phyloP scores from a whole-genome alignment of 2,888 invertebrate species.

The Apodemia duryi region DNA sequence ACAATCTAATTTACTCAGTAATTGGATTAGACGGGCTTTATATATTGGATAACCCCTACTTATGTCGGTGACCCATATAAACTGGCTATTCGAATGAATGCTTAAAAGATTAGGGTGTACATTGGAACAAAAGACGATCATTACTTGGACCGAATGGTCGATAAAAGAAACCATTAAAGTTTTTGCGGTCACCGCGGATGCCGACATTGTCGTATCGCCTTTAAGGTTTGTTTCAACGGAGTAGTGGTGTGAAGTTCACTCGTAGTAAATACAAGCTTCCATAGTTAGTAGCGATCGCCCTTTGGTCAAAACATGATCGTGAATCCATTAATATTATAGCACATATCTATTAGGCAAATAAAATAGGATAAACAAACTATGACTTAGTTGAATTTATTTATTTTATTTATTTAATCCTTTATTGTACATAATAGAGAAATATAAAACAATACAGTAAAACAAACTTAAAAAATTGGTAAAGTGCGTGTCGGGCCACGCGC shows the following conservation, averaged over 20 bases:
- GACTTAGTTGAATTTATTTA: too few species aligned
- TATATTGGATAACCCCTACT: conserved; percentile 13
- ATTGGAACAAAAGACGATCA: conserved; percentile 46
- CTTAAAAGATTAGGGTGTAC: conserved; percentile 48
- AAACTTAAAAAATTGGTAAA: too few species aligned
- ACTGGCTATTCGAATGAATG: conserved; percentile 23
- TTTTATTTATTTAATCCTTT: too few species aligned
- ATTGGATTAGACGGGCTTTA: background rate
- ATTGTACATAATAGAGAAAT: too few species aligned
- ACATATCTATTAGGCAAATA: too few species aligned
- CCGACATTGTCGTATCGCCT: conserved; percentile 45
- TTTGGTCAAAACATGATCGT: too few species aligned
- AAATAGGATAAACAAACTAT: too few species aligned
- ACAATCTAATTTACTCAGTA: conserved; percentile 7
- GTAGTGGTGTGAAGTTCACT: background rate
- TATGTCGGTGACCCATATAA: conserved; percentile 26
- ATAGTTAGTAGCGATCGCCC: background rate
- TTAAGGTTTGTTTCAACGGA: background rate
- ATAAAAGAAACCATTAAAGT: conserved; percentile 65
- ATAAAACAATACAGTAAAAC: too few species aligned
- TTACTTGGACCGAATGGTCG: conserved; percentile 53
- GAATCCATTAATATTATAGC: too few species aligned
- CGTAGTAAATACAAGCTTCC: background rate
- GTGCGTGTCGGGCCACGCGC: too few species aligned
- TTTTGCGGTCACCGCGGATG: conserved; percentile 46